Evolutionary conservation across 2,797 vertebrate genomes (phyloP), one percentile per base, ranked within the genome.

Genomic region (Somateria mollissima): DNA sequence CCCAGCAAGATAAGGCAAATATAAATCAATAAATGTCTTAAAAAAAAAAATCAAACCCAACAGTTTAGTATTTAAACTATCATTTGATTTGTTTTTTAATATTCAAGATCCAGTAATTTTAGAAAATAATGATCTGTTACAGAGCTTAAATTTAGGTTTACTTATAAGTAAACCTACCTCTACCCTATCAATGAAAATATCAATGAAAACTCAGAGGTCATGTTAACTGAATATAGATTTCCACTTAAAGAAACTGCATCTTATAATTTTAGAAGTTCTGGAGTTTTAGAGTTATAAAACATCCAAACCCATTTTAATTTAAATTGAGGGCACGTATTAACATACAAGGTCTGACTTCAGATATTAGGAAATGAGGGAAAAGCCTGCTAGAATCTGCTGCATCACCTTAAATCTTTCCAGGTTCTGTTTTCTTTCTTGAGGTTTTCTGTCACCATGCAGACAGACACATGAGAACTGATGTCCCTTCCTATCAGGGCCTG

Each of bases 401-500:
- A 61, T 91, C 96, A 99, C 99, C 99, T 99, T 99, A 96, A 99
- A 99, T 88, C 98, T 97, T 61, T 99, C 99, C 98, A 99, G 97
- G 96, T 99, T 99, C 91, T 97, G 98, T 94, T 99, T 99, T 89
- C 99, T 98, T 96, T 99, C 99, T 17, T 99, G 98, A 84, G 99
- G 99, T 92, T 99, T 99, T 76, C 99, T 97, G 96, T 99, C 99
- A 32, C 99, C 99, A 76, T 99, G 99, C 75, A 99, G 98, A 97
- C 99, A 99, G 34, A 99, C 99, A 74, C 99, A 99, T 2, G 99
- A 99, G 17, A 99, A 98, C 94, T 99, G 99, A 97, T 99, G 99
- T 84, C 98, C 97, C 97, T 99, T 99, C 93, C 97, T 98, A 89
- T 99, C 99, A 27, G 99, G 99, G 72, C 99, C 99, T 99, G 93